phyloP scores from a whole-genome alignment of 2,888 invertebrate genomes.

The Trissolcus brochymenae region DNA sequence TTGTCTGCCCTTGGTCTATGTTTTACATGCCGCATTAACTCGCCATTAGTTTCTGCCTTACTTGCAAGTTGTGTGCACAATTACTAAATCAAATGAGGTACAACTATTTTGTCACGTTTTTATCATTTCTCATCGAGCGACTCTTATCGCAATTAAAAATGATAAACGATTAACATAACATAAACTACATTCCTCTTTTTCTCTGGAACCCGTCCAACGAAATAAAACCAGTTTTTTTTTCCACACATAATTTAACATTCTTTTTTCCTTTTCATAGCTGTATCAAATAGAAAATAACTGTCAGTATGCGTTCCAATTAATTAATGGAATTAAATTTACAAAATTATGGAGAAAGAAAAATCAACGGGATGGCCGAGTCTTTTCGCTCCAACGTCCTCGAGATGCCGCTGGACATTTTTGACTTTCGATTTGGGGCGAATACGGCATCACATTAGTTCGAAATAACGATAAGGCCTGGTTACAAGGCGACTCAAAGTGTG shows the following conservation, averaged over 20 bases:
- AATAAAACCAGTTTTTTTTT: no score
- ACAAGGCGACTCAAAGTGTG: constrained; percentile 24
- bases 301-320: no score
- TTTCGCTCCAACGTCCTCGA: constrained; percentile 8
- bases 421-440: constrained; percentile 11
- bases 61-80: constrained; percentile 17
- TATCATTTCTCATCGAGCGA: no score
- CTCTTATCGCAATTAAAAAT: constrained; percentile 18
- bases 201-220: no score
- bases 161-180: constrained; percentile 5
- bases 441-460: not conserved
- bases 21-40: constrained; percentile 47
- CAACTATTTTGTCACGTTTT: constrained; percentile 27
- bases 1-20: constrained; percentile 30
- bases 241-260: no score
- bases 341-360: not conserved
- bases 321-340: no score
- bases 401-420: constrained; percentile 7
- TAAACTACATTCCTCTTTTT: no score
- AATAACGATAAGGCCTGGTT: constrained; percentile 3
- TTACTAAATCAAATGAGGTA: constrained; percentile 8
- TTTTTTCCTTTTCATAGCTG: no score
- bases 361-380: constrained; percentile 21
- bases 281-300: no score
- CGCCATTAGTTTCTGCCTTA: constrained; percentile 36